Percentiles rank a stretch among this genome's conserved stretches.
Conservation (phyloP, 2,797 vertebrate genomes). For the Peromyscus aztecus region DNA sequence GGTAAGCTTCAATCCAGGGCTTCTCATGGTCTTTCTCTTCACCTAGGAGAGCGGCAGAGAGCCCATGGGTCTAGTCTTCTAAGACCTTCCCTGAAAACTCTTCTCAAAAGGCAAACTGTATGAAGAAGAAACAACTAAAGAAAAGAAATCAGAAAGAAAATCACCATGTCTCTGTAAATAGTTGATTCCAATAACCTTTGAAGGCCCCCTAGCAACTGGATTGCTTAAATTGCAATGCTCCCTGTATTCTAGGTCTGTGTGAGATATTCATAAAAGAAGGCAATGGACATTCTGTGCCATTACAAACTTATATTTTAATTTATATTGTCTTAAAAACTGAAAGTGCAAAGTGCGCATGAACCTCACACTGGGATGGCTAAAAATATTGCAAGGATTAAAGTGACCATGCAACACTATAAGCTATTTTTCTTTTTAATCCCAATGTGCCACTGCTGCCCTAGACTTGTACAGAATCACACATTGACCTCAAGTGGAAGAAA, state of each 20-base stretch:
- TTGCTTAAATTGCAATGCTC: not conserved
- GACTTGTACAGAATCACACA: not conserved
- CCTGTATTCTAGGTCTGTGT: not conserved
- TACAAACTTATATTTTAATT: slow-evolving; percentile 30
- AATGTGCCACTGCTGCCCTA: not conserved
- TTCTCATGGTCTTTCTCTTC: not conserved
- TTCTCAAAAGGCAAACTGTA: not conserved
- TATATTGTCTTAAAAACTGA: slow-evolving; percentile 12
- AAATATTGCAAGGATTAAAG: slow-evolving; percentile 41
- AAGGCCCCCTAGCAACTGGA: not conserved
- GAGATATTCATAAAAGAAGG: not conserved
- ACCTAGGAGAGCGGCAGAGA: not conserved
- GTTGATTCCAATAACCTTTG: slow-evolving; percentile 24
- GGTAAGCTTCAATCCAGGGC: not conserved
- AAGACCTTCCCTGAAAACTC: slow-evolving; percentile 61
- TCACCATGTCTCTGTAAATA: not conserved
- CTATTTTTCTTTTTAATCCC: slow-evolving; percentile 26
- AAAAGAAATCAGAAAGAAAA: slow-evolving; percentile 54
- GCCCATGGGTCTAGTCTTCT: not conserved
- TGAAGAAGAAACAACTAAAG: slow-evolving; percentile 40
- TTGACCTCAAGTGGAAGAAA: slow-evolving; percentile 29
- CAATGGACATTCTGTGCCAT: not conserved
- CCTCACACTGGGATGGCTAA: slow-evolving; percentile 43
- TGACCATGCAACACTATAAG: not conserved
- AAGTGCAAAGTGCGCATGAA: slow-evolving; percentile 46